These are phyloP conservation scores for Callimorpha dominula DNA, from an alignment of 2,888 invertebrate genomes.

Conservation along the genomic window DNA sequence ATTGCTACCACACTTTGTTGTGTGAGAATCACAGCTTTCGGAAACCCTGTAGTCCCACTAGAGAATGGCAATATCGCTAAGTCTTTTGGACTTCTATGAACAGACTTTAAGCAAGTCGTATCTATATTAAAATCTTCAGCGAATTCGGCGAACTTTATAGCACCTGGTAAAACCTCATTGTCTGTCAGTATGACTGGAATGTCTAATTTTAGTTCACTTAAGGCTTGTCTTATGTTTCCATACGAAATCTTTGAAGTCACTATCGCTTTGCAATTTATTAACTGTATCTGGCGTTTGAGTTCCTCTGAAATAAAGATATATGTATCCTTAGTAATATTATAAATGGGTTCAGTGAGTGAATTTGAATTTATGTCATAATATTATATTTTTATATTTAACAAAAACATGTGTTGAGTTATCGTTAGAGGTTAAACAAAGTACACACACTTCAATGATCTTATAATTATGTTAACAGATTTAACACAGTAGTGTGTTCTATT, in stretches of 20 bases:
- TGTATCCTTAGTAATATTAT: no score
- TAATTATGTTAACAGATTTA: no score
- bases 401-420: no score
- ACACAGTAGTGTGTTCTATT: no score
- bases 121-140: constrained; percentile 84
- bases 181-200: constrained; percentile 85
- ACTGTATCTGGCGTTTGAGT: constrained; percentile 88
- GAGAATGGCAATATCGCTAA: constrained; percentile 92
- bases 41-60: constrained; percentile 94
- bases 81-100: constrained; percentile 84
- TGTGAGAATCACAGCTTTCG: constrained; percentile 91
- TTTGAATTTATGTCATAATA: no score
- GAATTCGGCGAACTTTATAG: constrained; percentile 89
- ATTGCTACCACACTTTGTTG: constrained; percentile 87
- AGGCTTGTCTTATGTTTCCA: constrained; percentile 78
- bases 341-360: no score
- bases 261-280: constrained; percentile 88
- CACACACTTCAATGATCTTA: no score
- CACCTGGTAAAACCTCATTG: constrained; percentile 81
- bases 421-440: no score
- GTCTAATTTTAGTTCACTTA: constrained; percentile 74
- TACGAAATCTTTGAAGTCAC: constrained; percentile 87
- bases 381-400: no score
- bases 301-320: constrained; percentile 87
- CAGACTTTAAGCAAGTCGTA: constrained; percentile 79